phyloP scores from a whole-genome alignment of 2,113 vertebrate species.

The Cololabis saira region DNA sequence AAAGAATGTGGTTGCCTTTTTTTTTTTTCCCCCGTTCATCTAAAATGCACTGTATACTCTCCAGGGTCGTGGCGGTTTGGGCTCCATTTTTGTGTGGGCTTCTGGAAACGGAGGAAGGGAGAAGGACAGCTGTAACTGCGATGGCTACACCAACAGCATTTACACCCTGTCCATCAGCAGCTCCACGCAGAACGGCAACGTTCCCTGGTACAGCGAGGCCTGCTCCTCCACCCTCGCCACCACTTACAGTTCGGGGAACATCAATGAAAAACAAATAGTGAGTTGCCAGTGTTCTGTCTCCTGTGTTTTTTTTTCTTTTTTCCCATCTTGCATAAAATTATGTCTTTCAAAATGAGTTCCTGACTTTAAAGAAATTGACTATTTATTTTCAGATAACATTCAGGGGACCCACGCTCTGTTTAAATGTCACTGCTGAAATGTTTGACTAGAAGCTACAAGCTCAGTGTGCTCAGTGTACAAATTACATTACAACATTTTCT shows the following conservation, averaged over 20 bases:
- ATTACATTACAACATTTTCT: not conserved
- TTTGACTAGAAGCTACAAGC: not conserved
- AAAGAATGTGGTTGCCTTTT: conserved; percentile 9
- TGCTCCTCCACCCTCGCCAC: conserved; percentile 98
- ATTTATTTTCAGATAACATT: not conserved
- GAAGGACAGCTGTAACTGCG: conserved; percentile 98
- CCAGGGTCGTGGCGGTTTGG: conserved; percentile 91
- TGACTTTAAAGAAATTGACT: not conserved
- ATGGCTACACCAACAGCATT: conserved; percentile 99
- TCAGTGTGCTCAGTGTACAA: not conserved
- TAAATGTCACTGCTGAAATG: not conserved
- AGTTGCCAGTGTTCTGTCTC: conserved; percentile 90
- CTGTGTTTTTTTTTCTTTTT: conserved; percentile 25
- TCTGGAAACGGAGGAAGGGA: conserved; percentile 97
- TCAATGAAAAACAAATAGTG: conserved; percentile 97
- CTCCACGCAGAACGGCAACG: conserved; percentile 92
- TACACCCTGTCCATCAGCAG: conserved; percentile 99
- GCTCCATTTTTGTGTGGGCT: conserved; percentile 99
- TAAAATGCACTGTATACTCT: conserved; percentile 75
- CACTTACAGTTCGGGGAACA: conserved; percentile 96
- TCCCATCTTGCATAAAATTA: not conserved
- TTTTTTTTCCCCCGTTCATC: conserved; percentile 5
- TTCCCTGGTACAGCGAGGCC: conserved; percentile 99
- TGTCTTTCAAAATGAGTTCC: not conserved
- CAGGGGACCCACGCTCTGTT: not conserved